phyloP scores from a whole-genome alignment of 1,140 invertebrate genomes.

The Zaprionus vittiger region DNA sequence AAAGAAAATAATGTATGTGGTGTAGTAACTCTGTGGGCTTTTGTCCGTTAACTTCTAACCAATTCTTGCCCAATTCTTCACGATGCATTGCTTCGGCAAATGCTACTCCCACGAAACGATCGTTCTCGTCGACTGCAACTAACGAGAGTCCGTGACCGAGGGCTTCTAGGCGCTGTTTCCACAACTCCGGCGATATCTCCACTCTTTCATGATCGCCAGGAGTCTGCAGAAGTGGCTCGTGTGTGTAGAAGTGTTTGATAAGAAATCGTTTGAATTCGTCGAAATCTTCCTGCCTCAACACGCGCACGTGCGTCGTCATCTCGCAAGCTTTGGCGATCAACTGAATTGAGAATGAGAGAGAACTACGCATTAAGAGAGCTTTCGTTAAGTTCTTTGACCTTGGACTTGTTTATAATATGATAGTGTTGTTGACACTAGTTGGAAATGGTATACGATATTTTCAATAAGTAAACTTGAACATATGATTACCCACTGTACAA shows the following conservation, averaged over 20 bases:
- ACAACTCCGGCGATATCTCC: not conserved
- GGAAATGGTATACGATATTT: not conserved
- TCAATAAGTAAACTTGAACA: not conserved
- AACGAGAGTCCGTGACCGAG: conserved; percentile 44
- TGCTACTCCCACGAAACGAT: conserved; percentile 55
- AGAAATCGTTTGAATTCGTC: conserved; percentile 42
- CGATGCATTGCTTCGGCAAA: conserved; percentile 20
- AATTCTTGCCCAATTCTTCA: conserved; percentile 47
- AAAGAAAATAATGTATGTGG: conserved; percentile 51
- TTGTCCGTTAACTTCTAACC: conserved; percentile 12
- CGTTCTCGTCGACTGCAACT: conserved; percentile 38
- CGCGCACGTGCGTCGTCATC: conserved; percentile 29
- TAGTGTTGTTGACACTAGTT: conserved; percentile 1
- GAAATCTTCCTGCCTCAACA: conserved; percentile 3
- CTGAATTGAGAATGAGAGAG: not conserved
- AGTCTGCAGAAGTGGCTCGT: conserved; percentile 51
- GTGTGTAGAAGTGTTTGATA: conserved; percentile 43
- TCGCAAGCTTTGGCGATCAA: conserved; percentile 2
- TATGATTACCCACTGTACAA: not conserved
- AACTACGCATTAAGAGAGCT: not conserved
- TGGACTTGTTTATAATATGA: not conserved
- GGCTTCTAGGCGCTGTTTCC: not conserved
- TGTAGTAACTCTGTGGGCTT: conserved; percentile 24
- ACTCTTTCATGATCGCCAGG: conserved; percentile 14
- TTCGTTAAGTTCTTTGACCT: conserved; percentile 3